Conservation (phyloP, 1,140 invertebrate genomes). For the Cardiocondyla obscurior region DNA sequence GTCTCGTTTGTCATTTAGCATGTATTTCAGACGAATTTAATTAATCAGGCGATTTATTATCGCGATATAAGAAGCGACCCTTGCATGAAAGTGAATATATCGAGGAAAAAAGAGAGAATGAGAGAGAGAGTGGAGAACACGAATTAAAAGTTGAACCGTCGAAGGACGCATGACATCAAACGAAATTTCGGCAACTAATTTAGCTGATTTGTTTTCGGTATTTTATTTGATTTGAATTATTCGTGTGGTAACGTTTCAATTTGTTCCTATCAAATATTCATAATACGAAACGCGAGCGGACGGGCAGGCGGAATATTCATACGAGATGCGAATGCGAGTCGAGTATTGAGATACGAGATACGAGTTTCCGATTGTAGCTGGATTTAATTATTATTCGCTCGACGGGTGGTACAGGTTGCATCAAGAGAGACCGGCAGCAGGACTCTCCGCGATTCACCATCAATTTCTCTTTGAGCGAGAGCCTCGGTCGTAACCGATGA, state of each 20-base stretch:
- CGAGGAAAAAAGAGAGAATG: neutral
- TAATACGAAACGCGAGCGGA: conserved; percentile 22
- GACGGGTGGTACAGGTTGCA: neutral
- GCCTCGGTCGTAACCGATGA: neutral
- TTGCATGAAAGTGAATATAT: conserved; percentile 6
- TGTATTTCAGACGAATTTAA: conserved; percentile 21
- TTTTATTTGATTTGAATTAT: conserved; percentile 42
- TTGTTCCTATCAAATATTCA: conserved; percentile 49
- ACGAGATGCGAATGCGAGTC: conserved; percentile 29
- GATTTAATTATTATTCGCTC: conserved; percentile 55
- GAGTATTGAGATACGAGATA: conserved; percentile 45
- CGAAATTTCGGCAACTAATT: neutral
- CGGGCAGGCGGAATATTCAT: conserved; percentile 32
- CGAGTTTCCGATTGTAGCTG: conserved; percentile 37
- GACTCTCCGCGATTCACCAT: neutral
- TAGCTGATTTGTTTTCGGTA: conserved; percentile 41
- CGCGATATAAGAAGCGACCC: neutral
- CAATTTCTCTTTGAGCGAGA: neutral
- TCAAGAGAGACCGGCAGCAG: conserved; percentile 7
- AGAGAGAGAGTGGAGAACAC: neutral
- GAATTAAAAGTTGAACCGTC: too few relatives aligned
- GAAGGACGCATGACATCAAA: conserved; percentile 19
- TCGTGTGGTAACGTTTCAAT: conserved; percentile 47
- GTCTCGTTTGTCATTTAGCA: conserved; percentile 14
- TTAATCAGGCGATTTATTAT: conserved; percentile 39